phyloP scores from a whole-genome alignment of 2,797 vertebrate genomes.

The Helicolenus hilgendorfi region DNA sequence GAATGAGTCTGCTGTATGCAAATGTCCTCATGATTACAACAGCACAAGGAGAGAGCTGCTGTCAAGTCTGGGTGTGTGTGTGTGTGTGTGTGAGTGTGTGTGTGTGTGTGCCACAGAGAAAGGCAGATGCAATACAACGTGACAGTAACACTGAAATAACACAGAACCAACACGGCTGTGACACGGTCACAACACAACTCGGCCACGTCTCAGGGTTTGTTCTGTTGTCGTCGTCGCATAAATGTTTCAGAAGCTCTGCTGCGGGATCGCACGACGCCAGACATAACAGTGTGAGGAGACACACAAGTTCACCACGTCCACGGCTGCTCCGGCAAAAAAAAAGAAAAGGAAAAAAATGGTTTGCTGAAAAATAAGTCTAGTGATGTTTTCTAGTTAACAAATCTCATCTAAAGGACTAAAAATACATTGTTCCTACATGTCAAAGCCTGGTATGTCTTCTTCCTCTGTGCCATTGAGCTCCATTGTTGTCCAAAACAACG shows the following conservation, averaged over 20 bases:
- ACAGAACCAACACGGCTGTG: background rate
- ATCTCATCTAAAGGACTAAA: background rate
- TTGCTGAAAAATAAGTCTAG: background rate
- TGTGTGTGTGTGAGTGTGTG: background rate
- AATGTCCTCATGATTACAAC: background rate
- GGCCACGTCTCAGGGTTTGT: background rate
- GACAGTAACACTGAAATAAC: constrained; percentile 1
- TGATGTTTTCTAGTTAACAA: too few species aligned
- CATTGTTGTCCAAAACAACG: background rate
- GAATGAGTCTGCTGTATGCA: background rate
- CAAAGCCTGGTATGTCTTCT: background rate
- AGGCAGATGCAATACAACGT: background rate
- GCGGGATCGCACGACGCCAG: background rate
- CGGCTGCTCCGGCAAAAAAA: background rate
- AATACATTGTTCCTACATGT: background rate
- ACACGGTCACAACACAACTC: background rate
- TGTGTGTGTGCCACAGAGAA: background rate
- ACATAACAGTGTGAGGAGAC: background rate
- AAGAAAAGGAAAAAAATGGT: background rate
- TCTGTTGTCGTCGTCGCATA: background rate
- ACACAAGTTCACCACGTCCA: background rate
- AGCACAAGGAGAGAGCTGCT: background rate
- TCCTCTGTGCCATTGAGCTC: background rate
- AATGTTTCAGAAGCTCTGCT: background rate
- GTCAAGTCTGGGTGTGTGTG: background rate